phyloP scores from a whole-genome alignment of 2,888 invertebrate species.

The Limnephilus marmoratus region DNA sequence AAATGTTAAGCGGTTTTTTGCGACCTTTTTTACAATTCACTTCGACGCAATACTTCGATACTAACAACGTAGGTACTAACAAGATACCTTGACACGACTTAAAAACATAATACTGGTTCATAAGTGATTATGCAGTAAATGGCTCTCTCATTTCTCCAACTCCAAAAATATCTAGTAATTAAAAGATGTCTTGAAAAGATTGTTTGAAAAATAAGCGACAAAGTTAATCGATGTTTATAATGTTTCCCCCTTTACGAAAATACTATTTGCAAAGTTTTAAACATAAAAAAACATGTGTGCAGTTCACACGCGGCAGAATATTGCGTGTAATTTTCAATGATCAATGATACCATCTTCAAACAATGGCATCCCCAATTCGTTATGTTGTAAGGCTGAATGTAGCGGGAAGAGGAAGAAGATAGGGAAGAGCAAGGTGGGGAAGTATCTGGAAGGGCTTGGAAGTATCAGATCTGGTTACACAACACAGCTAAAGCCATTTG shows the following conservation, averaged over 20 bases:
- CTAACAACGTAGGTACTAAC: no score
- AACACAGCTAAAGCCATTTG: no score
- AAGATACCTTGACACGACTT: neutral
- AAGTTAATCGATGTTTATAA: neutral
- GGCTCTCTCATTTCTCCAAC: neutral
- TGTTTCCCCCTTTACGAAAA: neutral
- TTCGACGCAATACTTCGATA: neutral
- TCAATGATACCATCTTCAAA: no score
- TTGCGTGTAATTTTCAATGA: no score
- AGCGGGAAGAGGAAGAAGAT: no score
- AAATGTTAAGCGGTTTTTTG: neutral
- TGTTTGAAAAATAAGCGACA: neutral
- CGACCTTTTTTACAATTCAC: neutral
- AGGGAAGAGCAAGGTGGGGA: no score
- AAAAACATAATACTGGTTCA: neutral
- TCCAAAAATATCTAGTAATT: neutral
- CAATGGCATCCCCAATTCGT: no score
- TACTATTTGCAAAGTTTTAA: neutral
- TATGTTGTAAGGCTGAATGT: no score
- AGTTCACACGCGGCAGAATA: no score
- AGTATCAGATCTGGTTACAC: no score
- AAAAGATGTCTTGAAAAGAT: neutral
- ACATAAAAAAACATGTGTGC: no score
- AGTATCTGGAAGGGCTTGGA: no score
- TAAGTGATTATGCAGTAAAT: neutral